Conservation (phyloP, 2,113 vertebrate genomes). For the Todiramphus chloris region DNA sequence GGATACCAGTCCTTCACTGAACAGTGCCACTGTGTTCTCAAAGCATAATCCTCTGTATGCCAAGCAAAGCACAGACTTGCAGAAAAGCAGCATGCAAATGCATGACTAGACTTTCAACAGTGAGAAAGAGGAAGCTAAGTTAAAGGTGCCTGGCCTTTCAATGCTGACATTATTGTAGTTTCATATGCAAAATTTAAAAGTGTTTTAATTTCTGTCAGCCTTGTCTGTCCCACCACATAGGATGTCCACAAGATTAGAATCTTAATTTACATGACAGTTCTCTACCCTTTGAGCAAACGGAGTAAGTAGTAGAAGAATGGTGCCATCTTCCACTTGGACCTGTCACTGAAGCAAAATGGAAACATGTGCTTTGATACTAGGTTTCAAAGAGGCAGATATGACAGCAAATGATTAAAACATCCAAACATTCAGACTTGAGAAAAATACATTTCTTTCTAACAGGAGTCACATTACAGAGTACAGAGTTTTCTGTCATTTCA, state of each 20-base stretch:
- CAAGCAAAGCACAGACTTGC: not conserved
- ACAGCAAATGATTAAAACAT: not conserved
- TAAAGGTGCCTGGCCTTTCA: not conserved
- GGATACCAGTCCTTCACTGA: not conserved
- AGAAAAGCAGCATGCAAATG: not conserved
- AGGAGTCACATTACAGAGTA: not conserved
- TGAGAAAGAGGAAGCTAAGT: not conserved
- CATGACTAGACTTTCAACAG: not conserved
- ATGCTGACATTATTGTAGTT: not conserved
- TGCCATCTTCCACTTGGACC: not conserved
- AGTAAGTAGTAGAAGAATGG: not conserved
- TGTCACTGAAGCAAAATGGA: constrained; percentile 17
- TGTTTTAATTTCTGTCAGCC: not conserved
- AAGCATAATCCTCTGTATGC: not conserved
- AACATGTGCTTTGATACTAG: not conserved
- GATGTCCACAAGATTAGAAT: not conserved
- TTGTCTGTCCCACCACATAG: not conserved
- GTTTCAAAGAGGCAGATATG: not conserved
- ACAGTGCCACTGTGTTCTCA: not conserved
- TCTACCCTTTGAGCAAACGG: constrained; percentile 23
- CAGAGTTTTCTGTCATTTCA: not conserved
- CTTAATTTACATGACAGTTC: constrained; percentile 4
- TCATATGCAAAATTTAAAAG: not conserved
- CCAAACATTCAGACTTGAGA: not conserved
- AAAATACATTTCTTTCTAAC: not conserved